Percentiles rank a stretch among this genome's conserved stretches.
Evolutionary conservation across 2,113 vertebrate species (phyloP).

Genomic region (Mus spicilegus): DNA sequence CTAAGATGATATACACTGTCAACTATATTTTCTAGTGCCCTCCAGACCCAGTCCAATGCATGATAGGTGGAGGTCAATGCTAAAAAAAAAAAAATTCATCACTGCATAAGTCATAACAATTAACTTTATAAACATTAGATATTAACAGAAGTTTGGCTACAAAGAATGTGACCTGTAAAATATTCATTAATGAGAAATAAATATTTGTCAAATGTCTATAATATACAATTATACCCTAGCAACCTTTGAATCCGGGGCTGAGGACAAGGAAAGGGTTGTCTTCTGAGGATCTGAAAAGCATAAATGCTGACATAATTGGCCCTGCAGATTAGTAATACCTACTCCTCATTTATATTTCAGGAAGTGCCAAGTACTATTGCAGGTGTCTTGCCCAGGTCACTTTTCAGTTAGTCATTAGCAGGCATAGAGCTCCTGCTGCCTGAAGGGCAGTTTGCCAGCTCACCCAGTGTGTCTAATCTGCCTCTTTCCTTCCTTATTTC

Average conservation of each 20-base stretch:
- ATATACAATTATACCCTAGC: background rate
- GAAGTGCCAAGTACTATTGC: background rate
- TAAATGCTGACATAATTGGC: background rate
- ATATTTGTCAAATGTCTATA: background rate
- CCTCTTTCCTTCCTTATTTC: conserved; percentile 5
- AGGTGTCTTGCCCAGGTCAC: background rate
- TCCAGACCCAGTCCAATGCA: background rate
- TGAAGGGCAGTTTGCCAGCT: background rate
- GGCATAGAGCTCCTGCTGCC: background rate
- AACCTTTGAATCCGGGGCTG: background rate
- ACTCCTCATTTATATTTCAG: background rate
- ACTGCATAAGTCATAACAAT: background rate
- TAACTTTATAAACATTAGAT: background rate
- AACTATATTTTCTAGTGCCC: background rate
- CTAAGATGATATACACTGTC: background rate
- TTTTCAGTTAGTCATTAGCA: background rate
- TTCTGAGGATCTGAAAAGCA: background rate
- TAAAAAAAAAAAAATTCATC: background rate
- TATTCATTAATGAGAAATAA: background rate
- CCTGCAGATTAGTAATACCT: background rate
- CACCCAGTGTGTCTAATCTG: background rate
- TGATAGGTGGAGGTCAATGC: background rate
- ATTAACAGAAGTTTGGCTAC: background rate
- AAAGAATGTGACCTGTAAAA: background rate
- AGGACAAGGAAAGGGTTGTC: background rate